These are phyloP conservation scores for Chelonus insularis DNA, from an alignment of 1,140 invertebrate genomes.

Conservation along the genomic window DNA sequence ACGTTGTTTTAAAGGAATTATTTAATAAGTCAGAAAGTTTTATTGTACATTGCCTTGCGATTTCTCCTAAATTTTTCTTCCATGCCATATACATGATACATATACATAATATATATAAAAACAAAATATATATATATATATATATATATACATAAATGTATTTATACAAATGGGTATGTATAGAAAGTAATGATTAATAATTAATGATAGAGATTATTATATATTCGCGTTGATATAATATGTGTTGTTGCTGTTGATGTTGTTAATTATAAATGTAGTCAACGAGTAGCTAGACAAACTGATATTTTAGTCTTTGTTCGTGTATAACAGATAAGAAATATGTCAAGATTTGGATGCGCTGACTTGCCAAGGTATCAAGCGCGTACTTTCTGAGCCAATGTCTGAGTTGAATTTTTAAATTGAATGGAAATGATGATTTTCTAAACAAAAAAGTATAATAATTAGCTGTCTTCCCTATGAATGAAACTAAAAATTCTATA, in stretches of 20 bases:
- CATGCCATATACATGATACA: slow-evolving; percentile 20
- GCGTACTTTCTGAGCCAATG: no score
- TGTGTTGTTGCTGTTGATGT: slow-evolving; percentile 61
- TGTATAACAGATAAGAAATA: background rate
- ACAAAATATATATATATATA: slow-evolving; percentile 33
- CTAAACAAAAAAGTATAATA: no score
- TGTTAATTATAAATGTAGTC: slow-evolving; percentile 48
- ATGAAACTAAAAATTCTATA: no score
- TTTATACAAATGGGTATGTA: slow-evolving; percentile 21
- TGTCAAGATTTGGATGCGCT: slow-evolving; percentile 7
- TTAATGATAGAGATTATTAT: slow-evolving; percentile 37
- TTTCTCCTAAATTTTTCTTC: slow-evolving; percentile 6
- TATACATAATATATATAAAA: no score
- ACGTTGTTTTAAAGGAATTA: background rate
- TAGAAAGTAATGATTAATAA: slow-evolving; percentile 17
- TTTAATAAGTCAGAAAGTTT: background rate
- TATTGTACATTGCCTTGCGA: background rate
- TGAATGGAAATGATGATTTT: no score
- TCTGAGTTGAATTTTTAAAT: no score
- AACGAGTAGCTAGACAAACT: slow-evolving; percentile 19
- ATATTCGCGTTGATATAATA: slow-evolving; percentile 55
- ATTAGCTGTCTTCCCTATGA: no score
- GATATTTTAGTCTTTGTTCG: slow-evolving; percentile 16
- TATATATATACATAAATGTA: slow-evolving; percentile 29
- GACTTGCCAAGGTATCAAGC: slow-evolving; percentile 13